These are phyloP conservation scores for Yponomeuta sedellus DNA, from an alignment of 2,888 invertebrate genomes.

Conservation along the genomic window DNA sequence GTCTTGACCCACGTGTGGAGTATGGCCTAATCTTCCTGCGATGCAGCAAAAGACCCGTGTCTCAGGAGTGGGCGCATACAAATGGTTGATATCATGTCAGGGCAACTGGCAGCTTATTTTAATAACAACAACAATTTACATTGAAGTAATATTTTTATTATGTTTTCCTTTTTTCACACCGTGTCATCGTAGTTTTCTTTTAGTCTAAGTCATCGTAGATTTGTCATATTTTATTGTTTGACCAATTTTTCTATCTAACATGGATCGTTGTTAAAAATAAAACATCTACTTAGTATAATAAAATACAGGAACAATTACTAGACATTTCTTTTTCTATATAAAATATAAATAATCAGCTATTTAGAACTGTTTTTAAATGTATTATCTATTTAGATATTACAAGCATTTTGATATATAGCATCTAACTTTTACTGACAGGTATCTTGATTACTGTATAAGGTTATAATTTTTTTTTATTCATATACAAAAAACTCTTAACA, in stretches of 20 bases:
- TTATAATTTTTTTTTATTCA: neutral
- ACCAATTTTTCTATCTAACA: slow-evolving; percentile 30
- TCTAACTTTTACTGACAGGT: slow-evolving; percentile 2
- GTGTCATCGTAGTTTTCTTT: neutral
- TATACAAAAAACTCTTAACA: neutral
- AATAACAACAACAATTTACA: slow-evolving; percentile 9
- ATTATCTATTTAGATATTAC: slow-evolving; percentile 9
- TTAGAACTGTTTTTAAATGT: neutral
- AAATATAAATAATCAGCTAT: slow-evolving; percentile 39
- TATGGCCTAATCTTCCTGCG: too few relatives aligned
- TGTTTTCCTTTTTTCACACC: neutral
- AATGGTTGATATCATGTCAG: too few relatives aligned
- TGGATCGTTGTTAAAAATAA: slow-evolving; percentile 31
- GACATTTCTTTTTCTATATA: slow-evolving; percentile 34
- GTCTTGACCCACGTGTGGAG: too few relatives aligned
- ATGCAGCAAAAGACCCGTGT: too few relatives aligned
- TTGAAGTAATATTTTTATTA: slow-evolving; percentile 10
- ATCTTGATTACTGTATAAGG: neutral
- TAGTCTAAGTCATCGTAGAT: neutral
- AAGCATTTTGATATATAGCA: slow-evolving; percentile 11
- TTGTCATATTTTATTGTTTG: neutral
- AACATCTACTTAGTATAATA: slow-evolving; percentile 40
- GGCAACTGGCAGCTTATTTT: neutral
- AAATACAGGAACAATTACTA: slow-evolving; percentile 34
- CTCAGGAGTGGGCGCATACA: too few relatives aligned